Percentiles rank a stretch among this genome's conserved stretches.
Evolutionary conservation across 2,797 vertebrate genomes (phyloP).

Genomic region (Limosa lapponica): DNA sequence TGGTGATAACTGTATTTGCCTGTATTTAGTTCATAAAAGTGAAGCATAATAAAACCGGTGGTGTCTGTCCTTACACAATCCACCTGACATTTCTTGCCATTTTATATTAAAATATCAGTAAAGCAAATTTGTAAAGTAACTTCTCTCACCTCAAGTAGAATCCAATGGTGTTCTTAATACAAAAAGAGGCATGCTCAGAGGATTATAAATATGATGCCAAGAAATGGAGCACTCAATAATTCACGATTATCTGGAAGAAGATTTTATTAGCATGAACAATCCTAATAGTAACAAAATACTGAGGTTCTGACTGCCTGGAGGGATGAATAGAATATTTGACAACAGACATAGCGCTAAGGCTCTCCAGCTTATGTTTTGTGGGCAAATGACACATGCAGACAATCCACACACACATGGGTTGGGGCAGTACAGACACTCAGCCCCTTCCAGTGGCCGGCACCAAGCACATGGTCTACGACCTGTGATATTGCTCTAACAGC

Average conservation of each 20-base stretch:
- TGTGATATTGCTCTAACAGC: not conserved
- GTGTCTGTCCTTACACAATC: not conserved
- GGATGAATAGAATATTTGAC: not conserved
- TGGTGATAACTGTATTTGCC: not conserved
- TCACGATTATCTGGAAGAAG: not conserved
- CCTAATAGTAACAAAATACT: not conserved
- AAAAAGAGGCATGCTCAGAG: not conserved
- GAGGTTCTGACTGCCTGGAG: fast-evolving
- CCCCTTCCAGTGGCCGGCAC: fast-evolving
- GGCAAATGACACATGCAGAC: not conserved
- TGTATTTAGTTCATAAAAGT: not conserved
- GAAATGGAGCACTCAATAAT: not conserved
- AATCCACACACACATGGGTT: fast-evolving
- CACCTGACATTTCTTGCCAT: not conserved
- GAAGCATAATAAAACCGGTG: not conserved
- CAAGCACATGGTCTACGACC: fast-evolving
- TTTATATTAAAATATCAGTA: not conserved
- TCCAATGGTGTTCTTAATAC: not conserved
- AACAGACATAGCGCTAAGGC: not conserved
- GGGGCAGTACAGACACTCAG: not conserved
- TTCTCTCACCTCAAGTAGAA: not conserved
- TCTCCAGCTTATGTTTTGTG: not conserved
- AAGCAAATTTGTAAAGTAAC: not conserved
- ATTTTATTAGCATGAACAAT: not conserved
- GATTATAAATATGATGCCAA: not conserved